Percentiles rank a stretch among this genome's conserved stretches.
phyloP scores from a whole-genome alignment of 2,888 invertebrate genomes.

The Lepidonotus clava region DNA sequence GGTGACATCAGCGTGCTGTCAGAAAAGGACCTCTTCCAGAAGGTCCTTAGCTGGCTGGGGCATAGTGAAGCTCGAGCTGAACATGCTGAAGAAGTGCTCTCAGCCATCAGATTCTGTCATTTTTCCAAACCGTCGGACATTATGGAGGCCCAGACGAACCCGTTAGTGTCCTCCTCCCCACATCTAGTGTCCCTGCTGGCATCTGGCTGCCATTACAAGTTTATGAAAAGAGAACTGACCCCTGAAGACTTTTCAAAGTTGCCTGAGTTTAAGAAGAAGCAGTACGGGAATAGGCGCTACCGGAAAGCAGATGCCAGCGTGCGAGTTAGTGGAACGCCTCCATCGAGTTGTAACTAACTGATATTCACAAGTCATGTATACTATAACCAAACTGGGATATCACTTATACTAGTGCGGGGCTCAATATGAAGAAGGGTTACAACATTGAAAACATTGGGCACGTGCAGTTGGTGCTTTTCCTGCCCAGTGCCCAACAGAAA shows the following conservation, averaged over 20 bases:
- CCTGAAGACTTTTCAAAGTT: slow-evolving; percentile 33
- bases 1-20: neutral
- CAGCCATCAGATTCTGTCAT: slow-evolving; percentile 11
- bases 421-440: no score
- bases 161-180: neutral
- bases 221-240: slow-evolving; percentile 30
- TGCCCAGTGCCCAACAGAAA: no score
- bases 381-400: no score
- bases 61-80: neutral
- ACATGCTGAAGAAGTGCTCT: neutral
- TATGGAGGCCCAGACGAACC: slow-evolving; percentile 31
- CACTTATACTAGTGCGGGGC: no score
- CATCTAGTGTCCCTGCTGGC: neutral
- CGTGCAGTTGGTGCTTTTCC: no score
- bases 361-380: no score
- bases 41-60: neutral
- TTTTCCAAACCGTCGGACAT: slow-evolving; percentile 19
- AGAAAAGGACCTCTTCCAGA: slow-evolving; percentile 26
- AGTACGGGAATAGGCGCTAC: slow-evolving; percentile 29
- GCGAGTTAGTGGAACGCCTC: no score
- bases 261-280: slow-evolving; percentile 42
- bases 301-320: neutral
- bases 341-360: no score
- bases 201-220: slow-evolving; percentile 40
- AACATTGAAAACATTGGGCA: no score